Conservation (phyloP, 1,140 invertebrate species). For the Micrasema minimum region DNA sequence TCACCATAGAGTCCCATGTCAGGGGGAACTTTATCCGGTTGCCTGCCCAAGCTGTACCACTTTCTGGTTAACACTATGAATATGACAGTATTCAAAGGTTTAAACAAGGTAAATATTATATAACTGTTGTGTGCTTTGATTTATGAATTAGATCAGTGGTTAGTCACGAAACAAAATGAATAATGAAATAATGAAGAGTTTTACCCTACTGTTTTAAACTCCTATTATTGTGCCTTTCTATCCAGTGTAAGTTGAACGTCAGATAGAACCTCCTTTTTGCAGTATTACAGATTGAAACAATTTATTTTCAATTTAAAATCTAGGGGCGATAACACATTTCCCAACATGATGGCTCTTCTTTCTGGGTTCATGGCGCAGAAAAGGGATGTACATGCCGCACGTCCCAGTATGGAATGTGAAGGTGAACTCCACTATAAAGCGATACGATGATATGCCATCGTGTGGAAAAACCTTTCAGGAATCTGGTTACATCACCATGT, state of each 20-base stretch:
- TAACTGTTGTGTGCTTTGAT: too few species aligned
- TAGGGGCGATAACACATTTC: constrained; percentile 77
- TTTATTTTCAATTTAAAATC: constrained; percentile 8
- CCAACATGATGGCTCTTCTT: constrained; percentile 73
- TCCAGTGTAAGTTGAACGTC: background rate
- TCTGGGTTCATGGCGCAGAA: constrained; percentile 61
- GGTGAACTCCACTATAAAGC: constrained; percentile 55
- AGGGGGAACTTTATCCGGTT: constrained; percentile 50
- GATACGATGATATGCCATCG: constrained; percentile 73
- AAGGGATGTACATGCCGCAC: constrained; percentile 40
- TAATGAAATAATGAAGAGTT: too few species aligned
- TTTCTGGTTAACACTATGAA: constrained; percentile 39
- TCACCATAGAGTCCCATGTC: constrained; percentile 49
- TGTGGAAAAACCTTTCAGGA: constrained; percentile 74
- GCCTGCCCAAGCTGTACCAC: constrained; percentile 41
- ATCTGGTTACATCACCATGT: constrained; percentile 70
- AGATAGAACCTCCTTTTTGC: background rate
- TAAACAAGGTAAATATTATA: constrained; percentile 46
- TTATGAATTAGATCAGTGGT: too few species aligned
- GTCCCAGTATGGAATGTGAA: constrained; percentile 51
- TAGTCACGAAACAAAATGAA: too few species aligned
- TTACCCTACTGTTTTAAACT: background rate
- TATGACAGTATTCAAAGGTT: constrained; percentile 48
- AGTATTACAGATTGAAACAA: too few species aligned
- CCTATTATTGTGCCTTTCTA: background rate